Conservation (phyloP, 2,888 invertebrate genomes). For the Seira ritae region DNA sequence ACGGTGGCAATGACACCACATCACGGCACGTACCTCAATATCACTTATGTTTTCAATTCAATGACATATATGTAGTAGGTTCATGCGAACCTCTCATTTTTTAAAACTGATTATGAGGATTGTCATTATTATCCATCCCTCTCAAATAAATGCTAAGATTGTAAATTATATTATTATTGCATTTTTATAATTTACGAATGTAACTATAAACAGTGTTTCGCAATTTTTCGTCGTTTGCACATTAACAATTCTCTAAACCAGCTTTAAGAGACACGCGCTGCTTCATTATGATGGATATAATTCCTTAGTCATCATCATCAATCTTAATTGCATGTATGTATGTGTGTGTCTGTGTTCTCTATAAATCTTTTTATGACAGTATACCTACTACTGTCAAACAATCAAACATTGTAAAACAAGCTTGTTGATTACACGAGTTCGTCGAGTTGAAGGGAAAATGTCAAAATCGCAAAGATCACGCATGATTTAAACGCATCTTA, state of each 20-base stretch:
- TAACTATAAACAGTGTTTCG: neutral
- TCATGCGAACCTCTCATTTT: neutral
- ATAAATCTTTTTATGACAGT: neutral
- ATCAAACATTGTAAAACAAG: slow-evolving; percentile 7
- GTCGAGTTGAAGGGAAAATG: slow-evolving; percentile 1
- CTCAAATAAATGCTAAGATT: neutral
- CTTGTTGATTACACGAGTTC: neutral
- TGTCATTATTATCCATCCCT: slow-evolving; percentile 17
- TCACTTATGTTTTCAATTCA: no score
- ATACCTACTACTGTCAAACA: neutral
- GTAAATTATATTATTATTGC: slow-evolving; percentile 18
- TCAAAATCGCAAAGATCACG: slow-evolving; percentile 36
- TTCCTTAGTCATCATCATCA: slow-evolving; percentile 1
- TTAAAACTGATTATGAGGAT: neutral
- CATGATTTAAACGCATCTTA: slow-evolving; percentile 50
- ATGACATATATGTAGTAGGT: neutral
- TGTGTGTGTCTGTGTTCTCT: slow-evolving; percentile 22
- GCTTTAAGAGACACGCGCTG: neutral
- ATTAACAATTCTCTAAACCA: neutral
- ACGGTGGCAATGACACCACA: slow-evolving; percentile 44
- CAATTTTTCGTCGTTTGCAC: neutral
- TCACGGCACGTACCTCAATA: slow-evolving; percentile 12
- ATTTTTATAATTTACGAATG: slow-evolving; percentile 12
- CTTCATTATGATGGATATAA: neutral
- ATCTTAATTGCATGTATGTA: neutral